Conservation (phyloP, 1,140 invertebrate genomes). For the Hetaerina americana region DNA sequence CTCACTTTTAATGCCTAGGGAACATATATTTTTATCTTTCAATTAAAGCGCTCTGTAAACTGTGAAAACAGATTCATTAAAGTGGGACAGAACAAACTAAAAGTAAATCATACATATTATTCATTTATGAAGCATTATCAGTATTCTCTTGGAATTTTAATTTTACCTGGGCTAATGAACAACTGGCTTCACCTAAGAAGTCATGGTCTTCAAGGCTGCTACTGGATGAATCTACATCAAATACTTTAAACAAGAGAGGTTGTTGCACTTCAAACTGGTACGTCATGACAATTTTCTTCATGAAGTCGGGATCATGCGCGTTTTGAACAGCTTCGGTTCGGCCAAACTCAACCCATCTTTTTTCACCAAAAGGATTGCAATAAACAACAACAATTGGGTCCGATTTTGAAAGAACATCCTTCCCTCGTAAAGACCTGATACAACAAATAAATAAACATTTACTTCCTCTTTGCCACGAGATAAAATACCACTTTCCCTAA, state of each 20-base stretch:
- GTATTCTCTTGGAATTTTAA: no score
- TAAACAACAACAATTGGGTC: conserved; percentile 45
- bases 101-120: no score
- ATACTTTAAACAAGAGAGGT: conserved; percentile 33
- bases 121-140: no score
- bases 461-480: no score
- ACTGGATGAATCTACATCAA: conserved; percentile 37
- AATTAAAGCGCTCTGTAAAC: no score
- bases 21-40: no score
- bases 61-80: no score
- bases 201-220: conserved; percentile 35
- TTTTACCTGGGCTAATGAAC: conserved; percentile 33
- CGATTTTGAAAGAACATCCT: conserved; percentile 44
- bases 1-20: no score
- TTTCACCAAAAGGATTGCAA: conserved; percentile 28
- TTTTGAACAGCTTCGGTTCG: conserved; percentile 44
- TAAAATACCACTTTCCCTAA: no score
- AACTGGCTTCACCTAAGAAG: conserved; percentile 37
- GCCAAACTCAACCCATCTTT: conserved; percentile 37
- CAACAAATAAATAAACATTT: no score
- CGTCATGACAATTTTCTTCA: conserved; percentile 29
- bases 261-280: conserved; percentile 36
- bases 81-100: no score
- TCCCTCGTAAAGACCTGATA: conserved; percentile 39
- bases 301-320: conserved; percentile 41